phyloP scores from a whole-genome alignment of 2,113 vertebrate species.

The Bos indicus region DNA sequence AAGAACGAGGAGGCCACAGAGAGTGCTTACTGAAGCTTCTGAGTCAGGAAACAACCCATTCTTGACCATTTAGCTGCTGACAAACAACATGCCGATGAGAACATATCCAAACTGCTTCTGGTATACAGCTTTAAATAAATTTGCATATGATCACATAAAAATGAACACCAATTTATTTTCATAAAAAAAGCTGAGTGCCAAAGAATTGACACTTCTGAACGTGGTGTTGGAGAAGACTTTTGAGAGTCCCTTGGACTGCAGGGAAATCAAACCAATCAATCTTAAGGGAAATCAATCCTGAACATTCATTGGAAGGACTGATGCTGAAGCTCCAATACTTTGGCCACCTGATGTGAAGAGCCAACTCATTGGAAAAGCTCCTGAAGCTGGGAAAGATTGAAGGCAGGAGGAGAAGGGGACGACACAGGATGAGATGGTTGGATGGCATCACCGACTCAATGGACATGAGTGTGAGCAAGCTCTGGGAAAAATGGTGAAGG shows the following conservation, averaged over 20 bases:
- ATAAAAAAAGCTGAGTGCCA: not conserved
- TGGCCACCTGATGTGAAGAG: not conserved
- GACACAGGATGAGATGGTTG: not conserved
- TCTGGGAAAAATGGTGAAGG: not conserved
- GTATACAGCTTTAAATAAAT: conserved; percentile 8
- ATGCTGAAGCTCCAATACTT: not conserved
- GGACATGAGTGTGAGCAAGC: not conserved
- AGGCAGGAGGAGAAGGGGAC: not conserved
- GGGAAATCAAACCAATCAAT: not conserved
- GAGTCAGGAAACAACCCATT: not conserved
- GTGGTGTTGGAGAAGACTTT: not conserved
- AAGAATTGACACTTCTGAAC: not conserved
- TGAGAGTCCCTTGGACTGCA: not conserved
- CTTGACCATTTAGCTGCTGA: not conserved
- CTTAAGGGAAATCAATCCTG: not conserved
- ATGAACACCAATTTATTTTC: not conserved
- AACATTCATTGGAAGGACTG: not conserved
- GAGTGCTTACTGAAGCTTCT: not conserved
- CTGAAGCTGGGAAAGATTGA: not conserved
- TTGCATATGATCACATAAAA: conserved; percentile 31
- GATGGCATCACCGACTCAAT: not conserved
- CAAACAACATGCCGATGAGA: not conserved
- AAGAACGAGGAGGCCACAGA: not conserved
- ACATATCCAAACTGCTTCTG: not conserved
- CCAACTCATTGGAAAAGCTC: not conserved